Evolutionary conservation across 2,888 invertebrate genomes (phyloP).

Genomic region (Ophion slaviceki): DNA sequence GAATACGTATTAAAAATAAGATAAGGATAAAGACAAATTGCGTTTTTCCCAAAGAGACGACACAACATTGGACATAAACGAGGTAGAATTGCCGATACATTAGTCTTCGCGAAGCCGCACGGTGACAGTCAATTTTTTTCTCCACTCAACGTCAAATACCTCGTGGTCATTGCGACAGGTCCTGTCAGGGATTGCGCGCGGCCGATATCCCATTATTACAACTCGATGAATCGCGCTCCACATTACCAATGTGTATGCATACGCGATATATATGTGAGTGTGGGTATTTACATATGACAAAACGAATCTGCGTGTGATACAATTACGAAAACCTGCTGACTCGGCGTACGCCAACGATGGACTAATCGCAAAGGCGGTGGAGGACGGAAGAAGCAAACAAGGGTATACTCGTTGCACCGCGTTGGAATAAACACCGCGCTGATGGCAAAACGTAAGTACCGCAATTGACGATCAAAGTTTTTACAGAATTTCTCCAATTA

Average conservation of each 20-base stretch:
- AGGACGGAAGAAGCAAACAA: conserved; percentile 32
- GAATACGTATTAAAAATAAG: conserved; percentile 31
- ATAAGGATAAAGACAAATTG: conserved; percentile 20
- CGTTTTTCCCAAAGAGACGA: background rate
- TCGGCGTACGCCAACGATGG: conserved; percentile 64
- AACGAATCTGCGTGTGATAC: conserved; percentile 24
- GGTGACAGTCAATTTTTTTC: conserved; percentile 38
- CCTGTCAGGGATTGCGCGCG: conserved; percentile 37
- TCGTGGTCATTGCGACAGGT: conserved; percentile 41
- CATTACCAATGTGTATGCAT: conserved; percentile 11
- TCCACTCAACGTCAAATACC: conserved; percentile 52
- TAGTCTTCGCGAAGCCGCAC: conserved; percentile 4
- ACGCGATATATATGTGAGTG: conserved; percentile 1
- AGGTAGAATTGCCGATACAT: background rate
- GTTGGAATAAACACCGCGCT: conserved; percentile 69
- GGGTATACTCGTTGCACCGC: conserved; percentile 49
- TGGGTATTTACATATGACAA: conserved; percentile 4
- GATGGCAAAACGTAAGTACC: conserved; percentile 73
- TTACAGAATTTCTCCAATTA: conserved; percentile 10
- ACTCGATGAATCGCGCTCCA: conserved; percentile 41
- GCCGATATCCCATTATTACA: conserved; percentile 51
- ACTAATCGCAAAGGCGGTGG: conserved; percentile 61
- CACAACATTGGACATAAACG: background rate
- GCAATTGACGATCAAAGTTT: conserved; percentile 1
- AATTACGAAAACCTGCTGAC: conserved; percentile 74